Evolutionary conservation across 2,797 vertebrate genomes (phyloP), one percentile per base, ranked within the genome.

Genomic region (Emydoidea blandingii): DNA sequence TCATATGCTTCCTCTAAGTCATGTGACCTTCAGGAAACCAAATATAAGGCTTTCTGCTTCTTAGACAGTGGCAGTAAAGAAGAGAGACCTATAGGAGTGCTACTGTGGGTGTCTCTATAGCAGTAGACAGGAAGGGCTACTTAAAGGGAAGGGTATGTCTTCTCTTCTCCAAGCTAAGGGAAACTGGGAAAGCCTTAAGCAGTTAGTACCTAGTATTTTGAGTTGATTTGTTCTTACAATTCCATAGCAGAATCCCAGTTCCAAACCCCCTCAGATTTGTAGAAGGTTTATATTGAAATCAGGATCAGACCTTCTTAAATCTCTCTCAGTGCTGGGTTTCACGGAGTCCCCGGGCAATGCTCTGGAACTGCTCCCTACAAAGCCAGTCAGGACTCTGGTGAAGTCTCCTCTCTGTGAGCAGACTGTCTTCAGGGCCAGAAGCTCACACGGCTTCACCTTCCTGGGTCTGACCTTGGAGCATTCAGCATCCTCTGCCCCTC

Each of bases 31-130:
- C n/a, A 87, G 18, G 5, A 81, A 31, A 4, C 68, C 41, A 52
- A 1, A 29, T 34, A 2, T 3, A 4, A 65, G 81, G 47, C 9
- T 16, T 1, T n/a, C 31, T 8, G 23, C 1, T 34, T 52, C 41
- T 72, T 7, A 25, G 18, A 15, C 10, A n/a, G 29, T 15, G 0
- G 0, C 4, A 53, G 44, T 44, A 56, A 47, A 1, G 14, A 29
- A 37, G 23, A 27, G 57, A 6, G 41, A 3, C 65, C 7, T 19
- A 68, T 2, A 37, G 56, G 18, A 2, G 50, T 76, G 81, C 16
- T 25, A 23, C 29, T 50, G 25, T n/a, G 31, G 31, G 16, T n/a
- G 90, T 62, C 86, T 53, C 0, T 2, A 8, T 18, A 9, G 62
- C 5, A n/a, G 1, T 29, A 68, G 79, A 54, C 21, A 83, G 79